phyloP scores from a whole-genome alignment of 2,888 invertebrate species.

The Micropterix aruncella region DNA sequence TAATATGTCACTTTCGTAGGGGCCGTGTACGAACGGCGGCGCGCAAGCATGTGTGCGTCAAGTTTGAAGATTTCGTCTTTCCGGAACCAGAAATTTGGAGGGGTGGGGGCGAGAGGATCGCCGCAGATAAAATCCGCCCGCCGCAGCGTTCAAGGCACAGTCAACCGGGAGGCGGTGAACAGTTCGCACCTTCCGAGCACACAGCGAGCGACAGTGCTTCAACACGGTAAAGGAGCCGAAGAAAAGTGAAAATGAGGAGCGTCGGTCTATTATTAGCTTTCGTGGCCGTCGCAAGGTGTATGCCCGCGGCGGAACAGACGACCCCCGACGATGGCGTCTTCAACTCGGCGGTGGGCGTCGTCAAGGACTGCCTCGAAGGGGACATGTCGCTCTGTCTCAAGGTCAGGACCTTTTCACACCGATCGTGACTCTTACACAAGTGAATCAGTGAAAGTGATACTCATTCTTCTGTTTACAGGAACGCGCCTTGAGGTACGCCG shows the following conservation, averaged over 20 bases:
- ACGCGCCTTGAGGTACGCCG: slow-evolving; percentile 55
- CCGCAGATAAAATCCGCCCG: slow-evolving; percentile 30
- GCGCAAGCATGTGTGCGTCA: not conserved
- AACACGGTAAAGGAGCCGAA: slow-evolving; percentile 5
- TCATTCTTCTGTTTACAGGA: slow-evolving; percentile 36
- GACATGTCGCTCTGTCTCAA: slow-evolving; percentile 58
- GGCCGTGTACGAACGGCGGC: not conserved
- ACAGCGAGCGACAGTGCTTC: slow-evolving; percentile 10
- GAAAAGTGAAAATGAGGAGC: slow-evolving; percentile 28
- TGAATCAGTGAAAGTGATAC: not conserved
- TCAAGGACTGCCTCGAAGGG: slow-evolving; percentile 55
- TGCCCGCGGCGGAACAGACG: slow-evolving; percentile 25
- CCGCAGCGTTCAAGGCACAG: slow-evolving; percentile 24
- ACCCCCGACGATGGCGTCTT: slow-evolving; percentile 40
- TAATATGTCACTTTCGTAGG: not conserved
- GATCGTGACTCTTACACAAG: slow-evolving; percentile 10
- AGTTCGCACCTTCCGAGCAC: slow-evolving; percentile 20
- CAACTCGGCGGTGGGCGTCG: slow-evolving; percentile 48
- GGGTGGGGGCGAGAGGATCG: slow-evolving; percentile 15
- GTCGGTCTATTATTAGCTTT: slow-evolving; percentile 33
- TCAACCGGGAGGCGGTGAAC: slow-evolving; percentile 15
- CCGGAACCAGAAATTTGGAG: slow-evolving; percentile 6
- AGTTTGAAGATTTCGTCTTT: not conserved
- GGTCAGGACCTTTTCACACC: slow-evolving; percentile 35
- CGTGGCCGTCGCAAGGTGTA: slow-evolving; percentile 31